Conservation (phyloP, 2,888 invertebrate species). For the Limenitis camilla region DNA sequence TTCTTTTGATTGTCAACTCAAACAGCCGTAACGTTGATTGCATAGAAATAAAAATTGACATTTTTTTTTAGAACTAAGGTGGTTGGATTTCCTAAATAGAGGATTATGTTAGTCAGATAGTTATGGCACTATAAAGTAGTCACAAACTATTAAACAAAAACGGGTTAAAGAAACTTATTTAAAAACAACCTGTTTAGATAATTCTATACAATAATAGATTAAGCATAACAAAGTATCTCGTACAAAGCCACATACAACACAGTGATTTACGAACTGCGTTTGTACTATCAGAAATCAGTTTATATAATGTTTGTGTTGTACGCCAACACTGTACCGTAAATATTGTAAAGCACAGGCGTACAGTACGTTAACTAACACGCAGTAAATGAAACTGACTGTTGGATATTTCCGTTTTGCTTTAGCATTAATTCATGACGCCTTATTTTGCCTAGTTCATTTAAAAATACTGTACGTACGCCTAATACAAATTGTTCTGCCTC, state of each 20-base stretch:
- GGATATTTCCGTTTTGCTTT: constrained; percentile 1
- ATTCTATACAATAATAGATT: not conserved
- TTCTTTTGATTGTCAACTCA: too few relatives aligned
- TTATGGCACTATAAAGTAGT: too few relatives aligned
- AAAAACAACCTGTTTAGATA: not conserved
- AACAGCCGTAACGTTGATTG: too few relatives aligned
- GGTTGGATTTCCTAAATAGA: too few relatives aligned
- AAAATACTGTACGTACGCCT: too few relatives aligned
- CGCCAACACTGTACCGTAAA: constrained; percentile 3
- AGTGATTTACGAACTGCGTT: constrained; percentile 10
- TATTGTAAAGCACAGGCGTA: constrained; percentile 7
- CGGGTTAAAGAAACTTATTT: too few relatives aligned
- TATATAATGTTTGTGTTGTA: constrained; percentile 8
- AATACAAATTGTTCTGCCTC: too few relatives aligned
- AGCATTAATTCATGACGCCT: constrained; percentile 1
- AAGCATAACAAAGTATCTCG: not conserved
- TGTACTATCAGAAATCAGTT: constrained; percentile 5
- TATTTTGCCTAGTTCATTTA: not conserved
- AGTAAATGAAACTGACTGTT: constrained; percentile 5
- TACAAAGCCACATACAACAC: not conserved
- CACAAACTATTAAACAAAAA: too few relatives aligned
- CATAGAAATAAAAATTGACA: too few relatives aligned
- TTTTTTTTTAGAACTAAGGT: too few relatives aligned
- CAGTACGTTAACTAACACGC: constrained; percentile 5
- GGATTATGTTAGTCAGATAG: too few relatives aligned